phyloP scores from a whole-genome alignment of 1,140 invertebrate genomes.

The Lanistes nyassanus region DNA sequence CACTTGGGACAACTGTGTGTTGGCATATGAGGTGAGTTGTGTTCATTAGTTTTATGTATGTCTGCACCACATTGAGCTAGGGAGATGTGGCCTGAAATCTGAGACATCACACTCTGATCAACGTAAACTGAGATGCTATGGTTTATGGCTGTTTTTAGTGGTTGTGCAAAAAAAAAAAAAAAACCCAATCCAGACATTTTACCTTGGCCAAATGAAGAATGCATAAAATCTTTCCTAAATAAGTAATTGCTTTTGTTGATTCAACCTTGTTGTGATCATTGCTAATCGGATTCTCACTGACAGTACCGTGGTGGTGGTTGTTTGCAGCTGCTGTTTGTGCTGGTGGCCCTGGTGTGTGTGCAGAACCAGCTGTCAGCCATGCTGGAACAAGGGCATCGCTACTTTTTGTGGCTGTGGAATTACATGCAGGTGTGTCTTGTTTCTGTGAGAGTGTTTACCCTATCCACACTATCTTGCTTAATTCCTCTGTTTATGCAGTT shows the following conservation, averaged over 20 bases:
- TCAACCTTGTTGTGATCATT: neutral
- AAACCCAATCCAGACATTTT: too few relatives aligned
- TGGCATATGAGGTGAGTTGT: conserved; percentile 60
- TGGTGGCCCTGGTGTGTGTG: conserved; percentile 50
- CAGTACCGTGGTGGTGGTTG: conserved; percentile 3
- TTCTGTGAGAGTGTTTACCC: too few relatives aligned
- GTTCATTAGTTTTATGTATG: neutral
- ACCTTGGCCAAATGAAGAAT: too few relatives aligned
- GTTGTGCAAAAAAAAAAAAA: too few relatives aligned
- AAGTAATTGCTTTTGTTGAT: neutral
- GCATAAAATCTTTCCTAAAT: too few relatives aligned
- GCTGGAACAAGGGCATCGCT: conserved; percentile 34
- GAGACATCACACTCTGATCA: too few relatives aligned
- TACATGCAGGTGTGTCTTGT: conserved; percentile 44
- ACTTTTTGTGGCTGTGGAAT: conserved; percentile 52
- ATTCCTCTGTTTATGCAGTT: too few relatives aligned
- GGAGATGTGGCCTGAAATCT: too few relatives aligned
- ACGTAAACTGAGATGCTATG: too few relatives aligned
- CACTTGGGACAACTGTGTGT: conserved; percentile 52
- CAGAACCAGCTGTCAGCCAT: conserved; percentile 37
- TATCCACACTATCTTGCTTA: too few relatives aligned
- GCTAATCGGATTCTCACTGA: neutral
- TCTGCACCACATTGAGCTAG: too few relatives aligned
- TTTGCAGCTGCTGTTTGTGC: conserved; percentile 60
- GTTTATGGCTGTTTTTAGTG: too few relatives aligned